Evolutionary conservation across 2,888 invertebrate species (phyloP).

Genomic region (Meteorus colon): DNA sequence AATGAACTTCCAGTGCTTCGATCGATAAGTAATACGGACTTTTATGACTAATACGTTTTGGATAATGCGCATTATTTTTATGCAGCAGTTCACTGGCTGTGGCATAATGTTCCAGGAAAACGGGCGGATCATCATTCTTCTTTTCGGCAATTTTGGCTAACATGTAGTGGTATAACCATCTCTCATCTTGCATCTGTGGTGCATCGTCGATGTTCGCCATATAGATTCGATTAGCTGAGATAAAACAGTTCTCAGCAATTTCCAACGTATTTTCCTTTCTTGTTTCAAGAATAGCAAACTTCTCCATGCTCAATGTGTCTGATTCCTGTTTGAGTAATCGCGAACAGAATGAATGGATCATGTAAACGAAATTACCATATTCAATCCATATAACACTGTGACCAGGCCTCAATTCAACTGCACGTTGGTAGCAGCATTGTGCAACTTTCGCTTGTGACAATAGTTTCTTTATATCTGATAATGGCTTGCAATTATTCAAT

Average conservation of each 20-base stretch:
- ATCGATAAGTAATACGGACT: conserved; percentile 88
- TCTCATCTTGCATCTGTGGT: conserved; percentile 84
- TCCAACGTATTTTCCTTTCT: conserved; percentile 87
- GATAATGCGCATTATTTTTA: conserved; percentile 88
- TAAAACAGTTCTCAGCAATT: conserved; percentile 86
- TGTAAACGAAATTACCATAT: conserved; percentile 92
- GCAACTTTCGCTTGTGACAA: conserved; percentile 82
- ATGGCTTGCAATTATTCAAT: conserved; percentile 83
- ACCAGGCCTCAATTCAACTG: conserved; percentile 83
- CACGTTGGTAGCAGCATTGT: conserved; percentile 86
- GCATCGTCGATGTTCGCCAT: conserved; percentile 76
- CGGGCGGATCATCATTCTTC: conserved; percentile 81
- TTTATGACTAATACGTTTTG: conserved; percentile 88
- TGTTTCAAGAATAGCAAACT: conserved; percentile 83
- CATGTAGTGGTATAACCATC: conserved; percentile 96
- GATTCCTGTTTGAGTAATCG: conserved; percentile 88
- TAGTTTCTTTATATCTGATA: conserved; percentile 75
- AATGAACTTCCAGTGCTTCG: conserved; percentile 90
- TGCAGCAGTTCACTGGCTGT: conserved; percentile 81
- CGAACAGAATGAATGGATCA: conserved; percentile 92
- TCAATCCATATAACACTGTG: conserved; percentile 91
- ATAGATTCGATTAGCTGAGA: conserved; percentile 79
- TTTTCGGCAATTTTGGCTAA: conserved; percentile 97
- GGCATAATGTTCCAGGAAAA: conserved; percentile 86
- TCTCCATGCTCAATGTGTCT: conserved; percentile 83